Evolutionary conservation across 35 echinoderm and acorn worm species (phyloP).

Genomic region (Ophioderma brevispina): DNA sequence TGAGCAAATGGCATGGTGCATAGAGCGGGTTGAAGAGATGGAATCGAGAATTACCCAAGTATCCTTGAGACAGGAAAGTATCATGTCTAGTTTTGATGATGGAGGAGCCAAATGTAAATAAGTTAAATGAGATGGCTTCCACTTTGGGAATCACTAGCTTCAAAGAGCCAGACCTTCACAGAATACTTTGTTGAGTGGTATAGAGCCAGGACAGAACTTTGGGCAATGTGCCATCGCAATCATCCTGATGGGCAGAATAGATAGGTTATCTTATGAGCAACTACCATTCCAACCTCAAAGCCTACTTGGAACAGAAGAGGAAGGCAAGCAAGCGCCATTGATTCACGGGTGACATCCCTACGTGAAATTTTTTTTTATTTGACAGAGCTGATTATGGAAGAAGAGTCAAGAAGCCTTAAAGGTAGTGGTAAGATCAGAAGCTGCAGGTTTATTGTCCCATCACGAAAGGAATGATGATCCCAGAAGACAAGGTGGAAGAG

Average conservation of each 20-base stretch:
- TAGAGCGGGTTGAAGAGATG: neutral
- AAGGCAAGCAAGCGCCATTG: neutral
- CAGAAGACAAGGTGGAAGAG: neutral
- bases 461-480: neutral
- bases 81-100: neutral
- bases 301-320: neutral
- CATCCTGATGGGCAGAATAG: neutral
- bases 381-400: neutral
- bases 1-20: neutral
- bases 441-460: neutral
- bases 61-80: neutral
- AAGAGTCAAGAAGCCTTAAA: neutral
- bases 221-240: neutral
- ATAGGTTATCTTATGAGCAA: neutral
- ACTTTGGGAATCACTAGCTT: neutral
- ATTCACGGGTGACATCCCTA: neutral
- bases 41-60: neutral
- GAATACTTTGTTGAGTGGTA: neutral
- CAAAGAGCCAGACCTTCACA: neutral
- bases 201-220: neutral
- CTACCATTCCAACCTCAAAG: neutral
- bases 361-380: no score
- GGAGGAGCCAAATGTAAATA: neutral
- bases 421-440: neutral
- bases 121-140: neutral